These are phyloP conservation scores for Cephalophus harveyi DNA, from an alignment of 2,113 vertebrate species.

Conservation along the genomic window DNA sequence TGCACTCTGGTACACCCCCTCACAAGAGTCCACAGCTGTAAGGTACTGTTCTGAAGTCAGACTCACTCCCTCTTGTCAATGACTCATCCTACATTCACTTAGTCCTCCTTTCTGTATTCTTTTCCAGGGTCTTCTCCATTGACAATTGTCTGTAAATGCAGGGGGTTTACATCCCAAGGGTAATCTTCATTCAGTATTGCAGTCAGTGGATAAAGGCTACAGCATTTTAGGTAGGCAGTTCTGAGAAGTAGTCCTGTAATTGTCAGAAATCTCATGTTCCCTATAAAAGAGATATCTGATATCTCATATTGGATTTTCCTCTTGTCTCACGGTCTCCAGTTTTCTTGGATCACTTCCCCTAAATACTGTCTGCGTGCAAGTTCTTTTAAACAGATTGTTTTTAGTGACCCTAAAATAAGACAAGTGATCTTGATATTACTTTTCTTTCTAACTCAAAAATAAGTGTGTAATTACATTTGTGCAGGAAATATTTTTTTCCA, in stretches of 20 bases:
- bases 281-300: neutral
- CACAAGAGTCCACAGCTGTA: rapidly evolving
- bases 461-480: neutral
- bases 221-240: neutral
- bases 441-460: neutral
- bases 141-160: neutral
- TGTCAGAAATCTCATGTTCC: neutral
- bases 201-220: neutral
- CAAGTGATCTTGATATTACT: neutral
- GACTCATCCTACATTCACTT: neutral
- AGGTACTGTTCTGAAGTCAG: neutral
- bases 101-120: neutral
- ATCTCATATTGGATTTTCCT: neutral
- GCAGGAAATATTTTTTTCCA: neutral
- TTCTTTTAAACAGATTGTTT: neutral
- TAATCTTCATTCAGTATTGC: rapidly evolving
- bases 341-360: neutral
- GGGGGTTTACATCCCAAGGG: neutral
- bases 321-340: neutral
- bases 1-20: rapidly evolving
- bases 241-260: neutral
- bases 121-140: neutral
- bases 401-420: neutral
- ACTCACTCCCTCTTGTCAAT: neutral
- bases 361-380: neutral